Percentiles rank a stretch among this genome's conserved stretches.
These are phyloP conservation scores for Chamaea fasciata DNA, from an alignment of 2,113 vertebrate species.

Conservation along the genomic window DNA sequence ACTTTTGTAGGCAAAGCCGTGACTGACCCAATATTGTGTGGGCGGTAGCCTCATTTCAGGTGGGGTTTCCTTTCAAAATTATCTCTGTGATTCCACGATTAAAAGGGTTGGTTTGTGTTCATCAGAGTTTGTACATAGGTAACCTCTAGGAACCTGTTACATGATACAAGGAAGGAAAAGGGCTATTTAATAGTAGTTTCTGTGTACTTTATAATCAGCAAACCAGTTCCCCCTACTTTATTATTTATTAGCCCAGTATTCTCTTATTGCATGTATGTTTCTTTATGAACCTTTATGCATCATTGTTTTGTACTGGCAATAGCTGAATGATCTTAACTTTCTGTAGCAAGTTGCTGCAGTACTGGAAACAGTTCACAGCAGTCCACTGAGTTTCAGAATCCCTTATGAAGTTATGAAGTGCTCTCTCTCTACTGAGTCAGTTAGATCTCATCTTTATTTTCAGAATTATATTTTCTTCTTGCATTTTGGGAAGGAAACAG, in stretches of 20 bases:
- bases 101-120: background rate
- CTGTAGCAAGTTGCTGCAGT: background rate
- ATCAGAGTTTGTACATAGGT: background rate
- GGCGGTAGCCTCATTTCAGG: background rate
- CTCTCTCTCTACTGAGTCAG: background rate
- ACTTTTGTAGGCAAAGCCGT: background rate
- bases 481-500: background rate
- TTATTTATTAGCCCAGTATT: background rate
- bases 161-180: background rate
- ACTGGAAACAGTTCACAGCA: background rate
- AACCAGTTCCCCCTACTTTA: background rate
- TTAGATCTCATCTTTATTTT: background rate
- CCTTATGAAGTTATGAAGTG: background rate
- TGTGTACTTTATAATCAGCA: background rate
- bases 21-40: accelerated
- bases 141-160: background rate
- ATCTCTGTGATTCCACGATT: background rate
- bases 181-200: background rate
- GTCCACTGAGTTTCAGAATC: background rate
- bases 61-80: background rate
- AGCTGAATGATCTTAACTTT: background rate
- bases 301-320: background rate
- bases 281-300: background rate
- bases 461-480: background rate
- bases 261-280: background rate